Evolutionary conservation across 2,888 invertebrate genomes (phyloP).

Genomic region (Apodemia mormo): DNA sequence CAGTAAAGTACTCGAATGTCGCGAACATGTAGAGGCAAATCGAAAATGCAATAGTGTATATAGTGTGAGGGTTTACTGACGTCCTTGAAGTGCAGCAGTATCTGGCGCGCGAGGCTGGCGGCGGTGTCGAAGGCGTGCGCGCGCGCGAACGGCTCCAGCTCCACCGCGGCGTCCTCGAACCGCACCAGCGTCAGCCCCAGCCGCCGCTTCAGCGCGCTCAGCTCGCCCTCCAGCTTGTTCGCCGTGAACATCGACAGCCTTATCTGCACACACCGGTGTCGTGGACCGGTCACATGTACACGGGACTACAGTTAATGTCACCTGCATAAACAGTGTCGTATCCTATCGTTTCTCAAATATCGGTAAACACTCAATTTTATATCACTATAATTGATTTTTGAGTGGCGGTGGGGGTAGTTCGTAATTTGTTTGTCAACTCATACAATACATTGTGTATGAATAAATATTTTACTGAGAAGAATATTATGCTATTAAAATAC

Average conservation of each 20-base stretch:
- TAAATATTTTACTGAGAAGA: too few relatives aligned
- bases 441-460: too few relatives aligned
- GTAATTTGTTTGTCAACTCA: too few relatives aligned
- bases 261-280: constrained; percentile 75
- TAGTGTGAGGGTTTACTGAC: constrained; percentile 58
- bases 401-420: too few relatives aligned
- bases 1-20: neutral
- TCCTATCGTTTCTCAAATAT: too few relatives aligned
- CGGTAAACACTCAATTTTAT: too few relatives aligned
- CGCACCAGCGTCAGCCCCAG: constrained; percentile 94
- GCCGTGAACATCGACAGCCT: constrained; percentile 95
- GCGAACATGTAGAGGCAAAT: neutral
- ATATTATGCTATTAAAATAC: too few relatives aligned
- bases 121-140: constrained; percentile 96
- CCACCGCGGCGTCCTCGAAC: constrained; percentile 98
- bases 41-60: neutral
- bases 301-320: too few relatives aligned
- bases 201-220: constrained; percentile 91
- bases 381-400: too few relatives aligned
- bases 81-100: constrained; percentile 93
- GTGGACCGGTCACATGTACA: neutral
- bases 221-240: constrained; percentile 86
- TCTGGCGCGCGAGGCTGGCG: constrained; percentile 89
- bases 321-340: too few relatives aligned
- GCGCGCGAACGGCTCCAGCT: constrained; percentile 93